phyloP scores from a whole-genome alignment of 2,113 vertebrate species.

The Mormyrus iriodes region DNA sequence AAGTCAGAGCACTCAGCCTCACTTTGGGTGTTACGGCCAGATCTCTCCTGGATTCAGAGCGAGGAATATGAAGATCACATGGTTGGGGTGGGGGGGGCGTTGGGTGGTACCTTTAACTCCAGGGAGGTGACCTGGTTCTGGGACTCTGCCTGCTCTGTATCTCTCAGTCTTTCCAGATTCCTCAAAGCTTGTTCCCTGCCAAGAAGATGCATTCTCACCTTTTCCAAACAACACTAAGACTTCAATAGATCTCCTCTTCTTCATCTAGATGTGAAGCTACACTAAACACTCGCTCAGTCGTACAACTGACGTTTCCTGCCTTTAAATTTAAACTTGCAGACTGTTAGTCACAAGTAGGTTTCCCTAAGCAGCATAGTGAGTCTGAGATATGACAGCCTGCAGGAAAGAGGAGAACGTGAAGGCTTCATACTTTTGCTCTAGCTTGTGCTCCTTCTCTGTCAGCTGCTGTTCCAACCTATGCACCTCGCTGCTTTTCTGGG shows the following conservation, averaged over 20 bases:
- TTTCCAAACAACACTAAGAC: neutral
- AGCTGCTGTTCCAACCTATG: conserved; percentile 48
- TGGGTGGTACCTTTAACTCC: conserved; percentile 41
- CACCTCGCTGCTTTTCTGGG: conserved; percentile 39
- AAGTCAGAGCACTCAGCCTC: neutral
- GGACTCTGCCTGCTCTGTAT: conserved; percentile 39
- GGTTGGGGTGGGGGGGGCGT: neutral
- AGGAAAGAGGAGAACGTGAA: neutral
- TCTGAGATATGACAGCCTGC: neutral
- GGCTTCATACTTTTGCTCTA: conserved; percentile 46
- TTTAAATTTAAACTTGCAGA: neutral
- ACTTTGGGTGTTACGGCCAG: neutral
- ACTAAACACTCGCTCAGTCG: neutral
- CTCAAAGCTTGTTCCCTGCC: conserved; percentile 43
- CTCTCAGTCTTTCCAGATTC: conserved; percentile 35
- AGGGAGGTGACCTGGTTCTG: conserved; percentile 42
- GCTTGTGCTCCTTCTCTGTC: conserved; percentile 43
- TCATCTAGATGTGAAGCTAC: neutral
- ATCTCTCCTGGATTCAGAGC: neutral
- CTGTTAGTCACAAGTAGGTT: neutral
- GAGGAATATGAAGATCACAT: neutral
- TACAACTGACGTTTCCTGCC: neutral
- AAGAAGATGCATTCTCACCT: neutral
- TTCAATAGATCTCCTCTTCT: neutral
- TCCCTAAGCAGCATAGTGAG: neutral